Percentiles rank a stretch among this genome's conserved stretches.
Conservation (phyloP, 2,113 vertebrate genomes). For the Rissa tridactyla region DNA sequence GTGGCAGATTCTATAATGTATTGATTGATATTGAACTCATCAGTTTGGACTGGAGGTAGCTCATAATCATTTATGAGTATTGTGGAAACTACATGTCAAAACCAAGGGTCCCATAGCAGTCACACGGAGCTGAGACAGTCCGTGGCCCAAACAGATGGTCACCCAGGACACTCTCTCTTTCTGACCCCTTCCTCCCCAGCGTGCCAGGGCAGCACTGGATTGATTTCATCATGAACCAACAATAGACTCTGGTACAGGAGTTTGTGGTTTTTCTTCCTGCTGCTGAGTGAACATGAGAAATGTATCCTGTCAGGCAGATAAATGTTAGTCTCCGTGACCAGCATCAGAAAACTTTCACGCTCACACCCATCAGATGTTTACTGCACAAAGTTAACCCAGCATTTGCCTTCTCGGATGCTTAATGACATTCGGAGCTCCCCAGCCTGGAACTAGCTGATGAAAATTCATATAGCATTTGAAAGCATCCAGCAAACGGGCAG, state of each 20-base stretch:
- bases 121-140: not conserved
- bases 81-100: not conserved
- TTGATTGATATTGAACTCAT: not conserved
- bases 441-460: not conserved
- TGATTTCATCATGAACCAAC: not conserved
- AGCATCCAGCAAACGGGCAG: not conserved
- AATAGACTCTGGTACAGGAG: not conserved
- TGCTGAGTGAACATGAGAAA: not conserved
- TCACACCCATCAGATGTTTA: not conserved
- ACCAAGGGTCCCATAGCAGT: not conserved
- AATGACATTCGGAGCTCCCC: not conserved
- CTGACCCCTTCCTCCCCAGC: not conserved
- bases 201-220: not conserved
- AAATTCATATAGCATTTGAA: not conserved
- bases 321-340: not conserved
- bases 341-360: accelerated
- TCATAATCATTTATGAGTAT: not conserved
- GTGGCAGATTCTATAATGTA: not conserved
- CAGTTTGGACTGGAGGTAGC: not conserved
- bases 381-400: not conserved
- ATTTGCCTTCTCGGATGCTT: not conserved
- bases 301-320: not conserved
- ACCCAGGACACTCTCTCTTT: too few relatives aligned
- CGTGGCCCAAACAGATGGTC: not conserved
- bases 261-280: not conserved